Evolutionary conservation across 2,888 invertebrate species (phyloP).

Genomic region (Schizotus pectinicornis): DNA sequence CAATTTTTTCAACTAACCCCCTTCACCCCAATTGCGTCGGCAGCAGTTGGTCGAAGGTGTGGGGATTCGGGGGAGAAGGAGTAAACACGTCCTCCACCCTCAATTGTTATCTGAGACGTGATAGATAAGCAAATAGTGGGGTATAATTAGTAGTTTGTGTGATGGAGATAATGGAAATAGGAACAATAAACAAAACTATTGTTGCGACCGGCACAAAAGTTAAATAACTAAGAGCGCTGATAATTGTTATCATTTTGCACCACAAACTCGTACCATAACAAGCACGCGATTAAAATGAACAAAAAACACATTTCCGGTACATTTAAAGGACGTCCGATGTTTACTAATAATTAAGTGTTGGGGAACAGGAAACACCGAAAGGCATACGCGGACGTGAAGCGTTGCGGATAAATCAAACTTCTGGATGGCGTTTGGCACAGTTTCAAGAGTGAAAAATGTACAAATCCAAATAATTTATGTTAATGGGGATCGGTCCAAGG

Average conservation of each 20-base stretch:
- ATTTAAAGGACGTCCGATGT: not conserved
- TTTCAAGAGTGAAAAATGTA: no score
- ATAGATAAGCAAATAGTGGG: no score
- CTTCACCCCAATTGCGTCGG: no score
- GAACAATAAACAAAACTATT: constrained; percentile 7
- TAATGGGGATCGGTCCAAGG: no score
- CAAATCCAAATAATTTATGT: no score
- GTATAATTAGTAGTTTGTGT: not conserved
- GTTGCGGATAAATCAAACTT: no score
- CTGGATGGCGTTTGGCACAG: no score
- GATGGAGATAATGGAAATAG: constrained; percentile 6
- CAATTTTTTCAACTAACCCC: no score
- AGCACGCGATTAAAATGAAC: constrained; percentile 12
- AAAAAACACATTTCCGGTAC: constrained; percentile 19
- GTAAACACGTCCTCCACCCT: no score
- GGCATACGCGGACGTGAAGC: not conserved
- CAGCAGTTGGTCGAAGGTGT: no score
- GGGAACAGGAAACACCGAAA: not conserved
- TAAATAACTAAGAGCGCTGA: constrained; percentile 9
- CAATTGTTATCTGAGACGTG: no score
- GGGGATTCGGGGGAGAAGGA: no score
- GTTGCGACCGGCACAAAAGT: constrained; percentile 6
- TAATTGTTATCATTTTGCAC: constrained; percentile 18
- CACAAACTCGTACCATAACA: constrained; percentile 12
- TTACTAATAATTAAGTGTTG: not conserved